Evolutionary conservation across 2,888 invertebrate species (phyloP), one percentile per base, ranked within the genome.

Genomic region (Proisotoma minuta): DNA sequence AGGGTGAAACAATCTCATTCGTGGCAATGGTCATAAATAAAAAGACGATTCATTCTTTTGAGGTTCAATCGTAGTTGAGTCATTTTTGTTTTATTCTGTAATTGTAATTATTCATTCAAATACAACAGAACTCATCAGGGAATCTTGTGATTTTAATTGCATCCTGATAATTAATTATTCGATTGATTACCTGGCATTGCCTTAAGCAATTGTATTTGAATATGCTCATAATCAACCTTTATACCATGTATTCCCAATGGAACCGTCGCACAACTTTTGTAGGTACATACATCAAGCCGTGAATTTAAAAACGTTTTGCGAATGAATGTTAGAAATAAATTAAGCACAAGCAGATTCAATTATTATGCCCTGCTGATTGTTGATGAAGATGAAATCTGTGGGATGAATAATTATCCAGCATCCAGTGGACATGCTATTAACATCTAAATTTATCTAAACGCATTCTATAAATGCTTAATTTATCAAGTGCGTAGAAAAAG

Each of bases 141-240:
- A 62, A 62, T 65, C 71, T 71, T 71, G 71, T 66, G 69, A 69
- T 70, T 72, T 72, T 72, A 72, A 72, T 72, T 72, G 69, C 68
- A 63, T 66, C 66, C 69, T 68, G 61, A 69, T 72, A 72, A 72
- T 72, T 72, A 72, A 72, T 72, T 69, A 70, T 70, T 69, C 69
- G 65, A 72, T 70, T 72, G 72, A 72, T 72, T 56, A n/a, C n/a
- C n/a, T n/a, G n/a, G 43, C 56, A 5, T 26, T 2, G 26, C 56
- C 56, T 39, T 23, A 26, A 56, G 56, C 40, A n/a, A 43, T 43
- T 43, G n/a, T 20, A 5, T 15, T 34, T 34, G 34, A 10, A 34
- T 34, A 15, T 10, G 15, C 34, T 8, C 34, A 34, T 34, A 34
- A 15, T 34, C 34, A 34, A 34, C n/a, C n/a, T n/a, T n/a, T n/a